Evolutionary conservation across 2,113 vertebrate species (phyloP).

Genomic region (Thalassarche chlororhynchos): DNA sequence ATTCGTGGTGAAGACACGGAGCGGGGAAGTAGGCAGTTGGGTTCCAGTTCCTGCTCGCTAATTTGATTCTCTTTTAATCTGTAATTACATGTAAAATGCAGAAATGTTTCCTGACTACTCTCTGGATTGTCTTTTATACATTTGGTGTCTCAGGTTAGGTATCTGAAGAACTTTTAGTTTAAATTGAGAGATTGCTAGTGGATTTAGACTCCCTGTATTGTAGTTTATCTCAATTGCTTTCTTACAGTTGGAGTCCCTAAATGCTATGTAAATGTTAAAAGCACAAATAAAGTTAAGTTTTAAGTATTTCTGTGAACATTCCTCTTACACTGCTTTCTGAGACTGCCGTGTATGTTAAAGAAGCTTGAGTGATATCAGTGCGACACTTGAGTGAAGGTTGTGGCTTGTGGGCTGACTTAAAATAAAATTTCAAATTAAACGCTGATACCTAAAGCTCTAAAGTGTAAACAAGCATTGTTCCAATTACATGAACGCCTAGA

Average conservation of each 20-base stretch:
- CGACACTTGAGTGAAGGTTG: not conserved
- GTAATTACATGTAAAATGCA: not conserved
- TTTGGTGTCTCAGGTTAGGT: not conserved
- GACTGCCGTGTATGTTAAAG: not conserved
- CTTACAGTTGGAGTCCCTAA: not conserved
- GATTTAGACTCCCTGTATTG: not conserved
- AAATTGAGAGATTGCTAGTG: not conserved
- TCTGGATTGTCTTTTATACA: not conserved
- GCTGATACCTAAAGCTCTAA: not conserved
- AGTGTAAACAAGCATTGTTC: not conserved
- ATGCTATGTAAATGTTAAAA: not conserved
- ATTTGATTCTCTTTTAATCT: constrained; percentile 1
- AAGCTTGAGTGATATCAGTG: not conserved
- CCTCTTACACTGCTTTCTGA: not conserved
- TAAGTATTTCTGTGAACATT: not conserved
- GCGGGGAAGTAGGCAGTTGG: not conserved
- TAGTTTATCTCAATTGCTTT: not conserved
- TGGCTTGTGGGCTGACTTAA: not conserved
- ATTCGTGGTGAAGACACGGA: not conserved
- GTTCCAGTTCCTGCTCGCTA: not conserved
- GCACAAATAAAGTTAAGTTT: not conserved
- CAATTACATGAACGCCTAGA: not conserved
- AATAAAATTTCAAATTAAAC: not conserved
- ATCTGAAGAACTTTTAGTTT: not conserved
- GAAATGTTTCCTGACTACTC: not conserved